These are phyloP conservation scores for Spheniscus humboldti DNA, from an alignment of 2,797 vertebrate species.

Conservation along the genomic window DNA sequence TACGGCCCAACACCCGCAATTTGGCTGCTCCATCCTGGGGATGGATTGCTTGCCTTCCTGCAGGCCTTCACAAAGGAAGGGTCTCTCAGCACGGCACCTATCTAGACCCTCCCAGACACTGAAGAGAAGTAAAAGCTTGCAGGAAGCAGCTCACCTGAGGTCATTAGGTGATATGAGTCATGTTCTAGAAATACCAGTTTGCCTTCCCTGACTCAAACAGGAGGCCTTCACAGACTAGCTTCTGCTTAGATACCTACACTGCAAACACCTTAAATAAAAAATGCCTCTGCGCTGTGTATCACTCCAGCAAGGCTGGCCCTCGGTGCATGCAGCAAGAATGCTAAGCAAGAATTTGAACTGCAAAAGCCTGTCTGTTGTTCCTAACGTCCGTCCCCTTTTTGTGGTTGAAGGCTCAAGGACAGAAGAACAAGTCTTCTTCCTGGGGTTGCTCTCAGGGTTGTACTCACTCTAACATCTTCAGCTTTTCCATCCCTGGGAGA, in stretches of 20 bases:
- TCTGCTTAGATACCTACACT: background rate
- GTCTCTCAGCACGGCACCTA: background rate
- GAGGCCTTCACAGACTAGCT: background rate
- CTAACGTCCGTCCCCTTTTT: accelerated
- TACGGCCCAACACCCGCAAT: background rate
- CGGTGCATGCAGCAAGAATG: background rate
- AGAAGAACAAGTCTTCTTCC: background rate
- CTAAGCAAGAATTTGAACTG: background rate
- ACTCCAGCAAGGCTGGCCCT: background rate
- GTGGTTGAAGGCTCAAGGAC: background rate
- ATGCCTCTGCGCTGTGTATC: background rate
- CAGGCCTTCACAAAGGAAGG: background rate
- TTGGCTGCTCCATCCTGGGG: background rate
- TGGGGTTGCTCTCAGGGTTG: background rate
- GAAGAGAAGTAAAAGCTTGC: background rate
- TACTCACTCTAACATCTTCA: constrained; percentile 87
- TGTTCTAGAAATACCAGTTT: background rate
- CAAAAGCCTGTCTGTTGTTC: background rate
- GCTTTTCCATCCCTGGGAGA: constrained; percentile 75
- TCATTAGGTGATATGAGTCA: background rate
- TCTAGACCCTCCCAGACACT: background rate
- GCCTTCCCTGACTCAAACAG: background rate
- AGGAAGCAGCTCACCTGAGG: background rate
- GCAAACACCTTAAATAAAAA: background rate
- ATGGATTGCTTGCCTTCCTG: background rate